Base-by-base conservation (phyloP, 2,113 vertebrate genomes). In the Sinocyclocheilus grahami region DNA sequence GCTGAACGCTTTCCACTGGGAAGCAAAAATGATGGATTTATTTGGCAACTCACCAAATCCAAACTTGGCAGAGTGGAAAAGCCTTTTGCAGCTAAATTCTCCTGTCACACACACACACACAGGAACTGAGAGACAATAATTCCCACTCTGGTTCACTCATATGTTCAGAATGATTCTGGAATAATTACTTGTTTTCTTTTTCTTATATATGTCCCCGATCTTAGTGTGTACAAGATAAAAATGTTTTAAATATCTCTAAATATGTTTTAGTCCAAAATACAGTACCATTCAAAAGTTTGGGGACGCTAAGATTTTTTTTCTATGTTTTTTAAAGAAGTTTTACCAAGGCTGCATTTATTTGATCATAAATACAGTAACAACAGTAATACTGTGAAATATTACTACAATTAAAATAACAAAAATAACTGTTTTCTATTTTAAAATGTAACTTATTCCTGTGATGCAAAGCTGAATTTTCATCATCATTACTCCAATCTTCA, bases 51-150 rank as follows among this genome's bases (percentile, higher is more conserved):
- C 18, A 33, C 5, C 22, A 48, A 37, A 37, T 76, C 72, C 86
- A 90, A 90, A 85, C 83, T 89, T 88, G 30, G 92, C 83, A 2
- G 8, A 78, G 77, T 78, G 53, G 51, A 55, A 78, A 78, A 78
- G 27, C 27, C 22, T 4, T 58, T 78, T 39, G 77, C 53, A 78
- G 77, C 18, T 78, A 60, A 78, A 78, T 58, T 58, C 76, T 78
- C 46, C 46, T 53, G n/a, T 51, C 46, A 30, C n/a, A 27, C 12
- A 30, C 7, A 30, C 7, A 77, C 46, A 4, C 48, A 71, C 18
- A 71, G 33, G 13, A 22, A 22, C 53, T 58, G 4, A 10, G 53
- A 60, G 51, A 13, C 27, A 22, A 33, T 4, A 78, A 78, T 60
- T 78, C 20, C 20, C 53, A 39, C 27, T 78, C 9, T 33, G 24